Base-by-base conservation (phyloP, 2,888 invertebrate species). In the Harpalus rufipes region DNA sequence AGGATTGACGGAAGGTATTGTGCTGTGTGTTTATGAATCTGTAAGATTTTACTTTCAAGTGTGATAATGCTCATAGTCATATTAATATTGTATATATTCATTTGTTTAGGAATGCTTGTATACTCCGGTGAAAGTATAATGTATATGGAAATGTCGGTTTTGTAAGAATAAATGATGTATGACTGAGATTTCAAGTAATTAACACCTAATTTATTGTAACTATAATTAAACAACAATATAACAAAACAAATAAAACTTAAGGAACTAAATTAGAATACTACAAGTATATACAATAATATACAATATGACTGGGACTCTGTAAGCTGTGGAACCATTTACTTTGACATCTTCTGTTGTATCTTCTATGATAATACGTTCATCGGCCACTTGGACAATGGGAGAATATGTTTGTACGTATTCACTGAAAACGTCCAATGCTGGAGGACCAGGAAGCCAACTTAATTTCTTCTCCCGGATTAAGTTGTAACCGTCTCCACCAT, bases 401-500 rank as follows among this genome's bases (percentile, higher is more conserved):
- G 90, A 89, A 86, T 92, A 91, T 44, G 90, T 90, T 16, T 91
- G 88, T 88, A 94, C 90, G 88, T 92, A 93, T 0, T 90, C 88
- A 84, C 92, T 91, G 80, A 94, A 88, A 87, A 92, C 90, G 86
- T 92, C 92, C 86, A 92, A 92, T 88, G 94, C 94, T 0, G 92
- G 87, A 0, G 89, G 90, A 44, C 93, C 90, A 76, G 89, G 89
- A 68, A 89, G 87, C 56, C 92, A 80, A 88, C 93, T 93, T 82
- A 91, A 89, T 8, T 92, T 89, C 86, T 93, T 91, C 0, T 92
- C 88, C 0, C 90, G 88, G 59, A 94, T 86, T 88, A 92, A 90
- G 85, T 91, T 87, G 88, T 92, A 95, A 0, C 94, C 95, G 88
- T 95, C 95, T 76, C 96, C 96, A 8, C 96, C 96, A 39, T 92